Evolutionary conservation across 2,888 invertebrate species (phyloP).

Genomic region (Nomada ferruginata): DNA sequence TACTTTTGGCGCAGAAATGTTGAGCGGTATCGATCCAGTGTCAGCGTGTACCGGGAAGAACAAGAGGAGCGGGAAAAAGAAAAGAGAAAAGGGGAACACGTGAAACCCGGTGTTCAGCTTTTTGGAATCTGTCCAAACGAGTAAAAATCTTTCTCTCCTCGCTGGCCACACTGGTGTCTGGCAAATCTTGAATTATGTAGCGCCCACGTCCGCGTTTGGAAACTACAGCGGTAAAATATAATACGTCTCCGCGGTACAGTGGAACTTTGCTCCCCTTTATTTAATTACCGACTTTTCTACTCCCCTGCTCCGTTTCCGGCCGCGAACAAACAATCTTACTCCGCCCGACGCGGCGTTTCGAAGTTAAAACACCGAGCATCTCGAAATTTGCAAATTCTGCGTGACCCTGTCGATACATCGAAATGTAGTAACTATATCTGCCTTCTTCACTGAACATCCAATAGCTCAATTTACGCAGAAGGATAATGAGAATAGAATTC

Average conservation of each 20-base stretch:
- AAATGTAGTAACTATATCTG: no score
- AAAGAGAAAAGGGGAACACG: neutral
- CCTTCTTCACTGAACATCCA: no score
- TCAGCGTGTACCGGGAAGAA: neutral
- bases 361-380: no score
- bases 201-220: constrained; percentile 35
- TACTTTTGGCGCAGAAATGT: neutral
- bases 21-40: neutral
- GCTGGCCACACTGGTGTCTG: neutral
- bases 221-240: constrained; percentile 7
- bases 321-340: neutral
- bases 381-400: no score
- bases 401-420: no score
- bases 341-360: no score
- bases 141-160: constrained; percentile 38
- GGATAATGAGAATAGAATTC: no score
- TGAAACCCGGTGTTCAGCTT: neutral
- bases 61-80: neutral
- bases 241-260: neutral
- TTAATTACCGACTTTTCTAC: neutral
- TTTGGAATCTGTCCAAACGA: constrained; percentile 32
- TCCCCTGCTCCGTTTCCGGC: neutral
- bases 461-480: no score
- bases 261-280: neutral
- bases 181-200: constrained; percentile 49